Percentiles rank a stretch among this genome's conserved stretches.
These are phyloP conservation scores for Cyprinodon diabolis DNA, from an alignment of 2,797 vertebrate species.

Conservation along the genomic window DNA sequence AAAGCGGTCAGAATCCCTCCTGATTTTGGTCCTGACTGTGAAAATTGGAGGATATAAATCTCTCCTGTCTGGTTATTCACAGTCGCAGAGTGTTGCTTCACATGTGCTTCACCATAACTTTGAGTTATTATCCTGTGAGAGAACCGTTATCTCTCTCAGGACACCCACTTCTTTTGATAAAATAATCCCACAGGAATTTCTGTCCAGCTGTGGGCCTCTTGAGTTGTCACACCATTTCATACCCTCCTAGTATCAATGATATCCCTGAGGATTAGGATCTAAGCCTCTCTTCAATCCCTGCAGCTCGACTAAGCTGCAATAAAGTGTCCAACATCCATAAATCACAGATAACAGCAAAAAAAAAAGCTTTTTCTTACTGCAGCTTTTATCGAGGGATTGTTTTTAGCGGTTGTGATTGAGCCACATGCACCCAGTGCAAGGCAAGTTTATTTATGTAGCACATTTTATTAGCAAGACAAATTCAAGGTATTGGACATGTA, in stretches of 20 bases:
- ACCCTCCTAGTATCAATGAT: conserved; percentile 34
- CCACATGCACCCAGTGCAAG: conserved; percentile 62
- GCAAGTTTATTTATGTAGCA: too few species aligned
- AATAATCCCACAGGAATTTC: conserved; percentile 65
- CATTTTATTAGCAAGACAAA: too few species aligned
- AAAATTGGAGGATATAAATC: conserved; percentile 22
- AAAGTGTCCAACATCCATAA: conserved; percentile 42
- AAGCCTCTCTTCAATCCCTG: conserved; percentile 38
- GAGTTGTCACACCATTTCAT: conserved; percentile 59
- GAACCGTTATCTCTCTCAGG: conserved; percentile 25
- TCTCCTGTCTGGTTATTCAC: not conserved
- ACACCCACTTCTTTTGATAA: conserved; percentile 59
- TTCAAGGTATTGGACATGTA: too few species aligned
- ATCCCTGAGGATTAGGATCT: conserved; percentile 31
- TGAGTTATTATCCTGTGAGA: conserved; percentile 41
- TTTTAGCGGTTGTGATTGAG: conserved; percentile 54
- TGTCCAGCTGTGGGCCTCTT: conserved; percentile 45
- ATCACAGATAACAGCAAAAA: conserved; percentile 37
- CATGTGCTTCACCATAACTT: conserved; percentile 27
- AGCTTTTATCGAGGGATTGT: conserved; percentile 6
- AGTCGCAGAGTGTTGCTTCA: conserved; percentile 5
- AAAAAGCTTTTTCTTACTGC: conserved; percentile 48
- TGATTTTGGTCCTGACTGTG: not conserved
- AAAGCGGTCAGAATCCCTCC: not conserved
- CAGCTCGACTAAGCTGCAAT: conserved; percentile 31